Percentiles rank a stretch among this genome's conserved stretches.
Conservation (phyloP, 2,888 invertebrate species). For the Polyommatus iphigenia region DNA sequence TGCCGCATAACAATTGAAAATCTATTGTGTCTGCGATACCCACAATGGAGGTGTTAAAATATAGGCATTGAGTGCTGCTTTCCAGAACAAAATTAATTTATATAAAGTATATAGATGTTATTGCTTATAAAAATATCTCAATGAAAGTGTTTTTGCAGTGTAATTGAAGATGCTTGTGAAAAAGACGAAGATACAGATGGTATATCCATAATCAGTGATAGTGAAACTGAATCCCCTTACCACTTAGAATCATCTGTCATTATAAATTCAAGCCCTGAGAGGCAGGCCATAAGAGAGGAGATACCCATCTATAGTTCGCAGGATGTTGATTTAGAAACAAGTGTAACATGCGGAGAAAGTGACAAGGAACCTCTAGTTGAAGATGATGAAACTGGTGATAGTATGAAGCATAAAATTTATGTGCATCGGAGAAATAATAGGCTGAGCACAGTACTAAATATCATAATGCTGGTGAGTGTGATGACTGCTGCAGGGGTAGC, state of each 20-base stretch:
- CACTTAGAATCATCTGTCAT: constrained; percentile 49
- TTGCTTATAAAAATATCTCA: neutral
- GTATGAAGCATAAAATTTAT: constrained; percentile 69
- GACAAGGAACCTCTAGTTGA: constrained; percentile 55
- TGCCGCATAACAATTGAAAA: no score
- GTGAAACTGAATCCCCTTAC: constrained; percentile 63
- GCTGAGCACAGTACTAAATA: constrained; percentile 70
- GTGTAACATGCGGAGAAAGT: constrained; percentile 42
- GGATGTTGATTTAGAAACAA: constrained; percentile 41
- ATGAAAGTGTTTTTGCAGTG: neutral
- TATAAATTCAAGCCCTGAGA: constrained; percentile 45
- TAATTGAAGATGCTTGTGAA: constrained; percentile 50
- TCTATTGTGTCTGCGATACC: no score
- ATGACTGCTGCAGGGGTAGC: constrained; percentile 75
- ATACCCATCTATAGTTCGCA: constrained; percentile 49
- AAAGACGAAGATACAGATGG: constrained; percentile 78
- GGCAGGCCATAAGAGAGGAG: constrained; percentile 49
- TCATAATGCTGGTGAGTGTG: constrained; percentile 72
- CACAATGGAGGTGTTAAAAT: no score
- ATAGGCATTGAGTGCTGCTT: no score
- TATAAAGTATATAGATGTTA: neutral
- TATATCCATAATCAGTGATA: constrained; percentile 75
- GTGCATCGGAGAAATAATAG: constrained; percentile 73
- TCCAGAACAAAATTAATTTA: no score
- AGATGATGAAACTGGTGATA: constrained; percentile 59